These are phyloP conservation scores for Holcopasites calliopsidis DNA, from an alignment of 1,140 invertebrate species.

Conservation along the genomic window DNA sequence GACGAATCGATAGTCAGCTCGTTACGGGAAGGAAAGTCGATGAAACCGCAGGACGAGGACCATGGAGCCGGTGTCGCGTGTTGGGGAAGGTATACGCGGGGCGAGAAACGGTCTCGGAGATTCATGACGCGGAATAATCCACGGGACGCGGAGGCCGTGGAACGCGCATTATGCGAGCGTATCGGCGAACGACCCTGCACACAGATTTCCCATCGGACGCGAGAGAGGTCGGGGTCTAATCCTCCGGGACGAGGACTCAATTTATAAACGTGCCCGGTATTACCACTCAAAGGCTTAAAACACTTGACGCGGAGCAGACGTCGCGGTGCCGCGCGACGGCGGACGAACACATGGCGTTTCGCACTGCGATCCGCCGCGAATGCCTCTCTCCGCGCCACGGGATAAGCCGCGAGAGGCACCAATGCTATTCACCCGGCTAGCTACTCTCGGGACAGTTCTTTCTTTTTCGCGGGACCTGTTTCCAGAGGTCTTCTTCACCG, in stretches of 20 bases:
- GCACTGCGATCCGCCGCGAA: conserved; percentile 67
- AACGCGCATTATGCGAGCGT: conserved; percentile 55
- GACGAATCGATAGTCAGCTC: conserved; percentile 9
- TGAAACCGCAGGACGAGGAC: conserved; percentile 11
- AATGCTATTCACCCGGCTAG: conserved; percentile 29
- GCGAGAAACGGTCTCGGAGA: conserved; percentile 46
- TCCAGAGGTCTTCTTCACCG: conserved; percentile 1
- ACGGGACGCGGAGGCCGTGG: conserved; percentile 41
- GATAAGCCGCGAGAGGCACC: conserved; percentile 45
- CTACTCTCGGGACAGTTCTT: conserved; percentile 28
- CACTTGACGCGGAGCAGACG: conserved; percentile 59
- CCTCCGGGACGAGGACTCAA: conserved; percentile 68
- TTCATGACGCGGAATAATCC: conserved; percentile 69
- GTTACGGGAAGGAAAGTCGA: conserved; percentile 38
- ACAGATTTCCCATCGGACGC: conserved; percentile 65
- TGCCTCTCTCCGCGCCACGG: conserved; percentile 5
- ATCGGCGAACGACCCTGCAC: conserved; percentile 48
- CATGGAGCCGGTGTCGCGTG: no score
- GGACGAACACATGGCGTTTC: conserved; percentile 61
- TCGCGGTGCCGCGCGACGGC: conserved; percentile 35
- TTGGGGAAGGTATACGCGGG: not conserved
- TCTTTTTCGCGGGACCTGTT: conserved; percentile 34
- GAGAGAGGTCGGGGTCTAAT: conserved; percentile 51
- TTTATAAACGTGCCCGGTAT: conserved; percentile 68
- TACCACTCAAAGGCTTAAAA: conserved; percentile 70